Percentiles rank a stretch among this genome's conserved stretches.
Conservation (phyloP, 2,113 vertebrate genomes). For the Sebastes schlegelii region DNA sequence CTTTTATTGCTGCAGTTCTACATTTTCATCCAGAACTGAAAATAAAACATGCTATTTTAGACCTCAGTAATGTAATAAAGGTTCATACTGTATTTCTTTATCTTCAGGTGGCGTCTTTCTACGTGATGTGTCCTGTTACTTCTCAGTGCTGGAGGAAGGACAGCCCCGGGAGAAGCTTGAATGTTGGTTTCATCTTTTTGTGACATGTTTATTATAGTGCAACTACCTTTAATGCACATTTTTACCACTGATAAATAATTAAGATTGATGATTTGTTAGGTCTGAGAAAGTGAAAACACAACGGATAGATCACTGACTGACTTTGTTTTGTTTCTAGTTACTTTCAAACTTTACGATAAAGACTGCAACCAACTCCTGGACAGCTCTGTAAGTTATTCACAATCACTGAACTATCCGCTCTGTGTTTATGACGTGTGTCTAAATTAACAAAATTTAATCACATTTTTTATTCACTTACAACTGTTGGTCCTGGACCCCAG, state of each 20-base stretch:
- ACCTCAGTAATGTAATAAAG: constrained; percentile 3
- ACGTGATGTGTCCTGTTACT: constrained; percentile 93
- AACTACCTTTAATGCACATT: not conserved
- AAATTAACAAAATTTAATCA: too few relatives aligned
- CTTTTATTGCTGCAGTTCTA: not conserved
- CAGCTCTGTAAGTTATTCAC: constrained; percentile 87
- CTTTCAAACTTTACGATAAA: constrained; percentile 94
- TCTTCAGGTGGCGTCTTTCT: constrained; percentile 85
- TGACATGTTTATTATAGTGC: not conserved
- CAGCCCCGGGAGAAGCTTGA: constrained; percentile 92
- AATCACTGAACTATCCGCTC: not conserved
- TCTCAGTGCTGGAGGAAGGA: constrained; percentile 93
- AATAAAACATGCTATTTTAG: not conserved
- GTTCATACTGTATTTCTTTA: not conserved
- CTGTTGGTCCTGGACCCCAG: not conserved
- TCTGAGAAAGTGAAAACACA: constrained; percentile 8
- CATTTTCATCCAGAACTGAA: not conserved
- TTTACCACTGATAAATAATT: not conserved
- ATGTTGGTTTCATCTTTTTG: constrained; percentile 82
- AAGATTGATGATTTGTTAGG: not conserved
- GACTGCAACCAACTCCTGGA: constrained; percentile 93
- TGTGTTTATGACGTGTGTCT: not conserved
- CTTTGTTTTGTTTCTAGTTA: constrained; percentile 82
- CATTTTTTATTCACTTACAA: not conserved
- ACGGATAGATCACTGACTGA: constrained; percentile 3